Base-by-base conservation (phyloP, 2,113 vertebrate species). In the Sakesphorus luctuosus region DNA sequence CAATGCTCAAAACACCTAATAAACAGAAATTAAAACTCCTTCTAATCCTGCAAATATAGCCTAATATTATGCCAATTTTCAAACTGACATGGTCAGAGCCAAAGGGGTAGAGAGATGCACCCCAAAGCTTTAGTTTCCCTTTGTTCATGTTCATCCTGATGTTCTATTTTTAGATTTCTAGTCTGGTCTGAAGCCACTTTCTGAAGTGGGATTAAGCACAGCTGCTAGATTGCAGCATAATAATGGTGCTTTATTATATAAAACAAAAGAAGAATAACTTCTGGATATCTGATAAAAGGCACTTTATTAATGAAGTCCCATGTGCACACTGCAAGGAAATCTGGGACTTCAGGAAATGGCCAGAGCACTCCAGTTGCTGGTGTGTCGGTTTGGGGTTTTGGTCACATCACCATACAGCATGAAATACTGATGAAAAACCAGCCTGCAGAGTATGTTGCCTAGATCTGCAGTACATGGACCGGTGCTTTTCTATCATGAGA, bases 361-460 rank as follows among this genome's bases (percentile, higher is more conserved):
- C 87, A 88, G 75, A 79, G 38, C 38, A 89, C 65, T 61, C 61
- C 84, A 84, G 40, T 53, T 87, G 69, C 38, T 61, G 56, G 65
- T 40, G 23, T 53, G 10, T 15, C 62, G 26, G 6, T 28, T 81
- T 25, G 9, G 20, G 6, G 50, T 74, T 81, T 40, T 9, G 7
- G 49, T 94, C 69, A 84, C 59, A 96, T 90, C 35, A 66, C 52
- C 73, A 56, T 24, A 62, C 17, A 91, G 46, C 50, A 90, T 90
- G 78, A 97, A 96, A 93, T 77, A 96, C 3, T 79, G 35, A 90
- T 86, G 75, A 75, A 82, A 93, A 84, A 88, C 61, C 69, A 97
- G 73, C 62, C 90, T 69, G 38, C 35, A 90, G 50, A 84, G 31
- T 77, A 71, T 53, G 16, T 46, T 92, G 87, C 38, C 82, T 94